Percentiles rank a stretch among this genome's conserved stretches.
These are phyloP conservation scores for Caenorhabditis virilis DNA, from an alignment of 2,888 invertebrate species.

Conservation along the genomic window DNA sequence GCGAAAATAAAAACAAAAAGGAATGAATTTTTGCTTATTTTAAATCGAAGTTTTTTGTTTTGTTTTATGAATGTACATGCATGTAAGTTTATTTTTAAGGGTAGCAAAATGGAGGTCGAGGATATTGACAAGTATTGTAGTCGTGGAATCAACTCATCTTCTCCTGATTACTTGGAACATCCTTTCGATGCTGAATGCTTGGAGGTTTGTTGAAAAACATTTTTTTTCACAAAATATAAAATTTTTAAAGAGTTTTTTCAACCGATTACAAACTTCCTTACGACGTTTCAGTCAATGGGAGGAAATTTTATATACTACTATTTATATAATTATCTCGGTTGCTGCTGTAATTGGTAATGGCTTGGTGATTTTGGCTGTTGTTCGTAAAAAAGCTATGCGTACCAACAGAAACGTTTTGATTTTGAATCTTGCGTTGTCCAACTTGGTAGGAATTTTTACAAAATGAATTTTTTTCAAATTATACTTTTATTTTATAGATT, in stretches of 20 bases:
- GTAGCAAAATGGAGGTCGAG: constrained; percentile 56
- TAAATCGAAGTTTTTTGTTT: too few species aligned
- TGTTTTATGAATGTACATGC: too few species aligned
- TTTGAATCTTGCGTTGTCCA: constrained; percentile 82
- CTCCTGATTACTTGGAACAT: constrained; percentile 25
- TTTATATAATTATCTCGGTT: constrained; percentile 64
- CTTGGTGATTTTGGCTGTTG: constrained; percentile 73
- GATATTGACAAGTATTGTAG: constrained; percentile 62
- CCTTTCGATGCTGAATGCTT: constrained; percentile 58
- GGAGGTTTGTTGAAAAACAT: constrained; percentile 29
- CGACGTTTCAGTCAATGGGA: constrained; percentile 62
- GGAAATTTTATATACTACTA: constrained; percentile 58
- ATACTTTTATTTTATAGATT: constrained; percentile 73
- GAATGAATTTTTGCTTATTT: too few species aligned
- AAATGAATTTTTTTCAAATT: neutral
- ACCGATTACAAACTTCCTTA: constrained; percentile 54
- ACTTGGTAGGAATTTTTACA: constrained; percentile 70
- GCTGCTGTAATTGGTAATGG: constrained; percentile 66
- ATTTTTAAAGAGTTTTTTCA: constrained; percentile 52
- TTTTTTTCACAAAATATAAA: neutral
- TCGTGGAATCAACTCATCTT: constrained; percentile 43
- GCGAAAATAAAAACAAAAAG: too few species aligned
- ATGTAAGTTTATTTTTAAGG: constrained; percentile 44
- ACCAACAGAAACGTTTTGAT: constrained; percentile 90
- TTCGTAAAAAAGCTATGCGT: constrained; percentile 80